These are phyloP conservation scores for Ochotona curzoniae DNA, from an alignment of 2,113 vertebrate species.

Conservation along the genomic window DNA sequence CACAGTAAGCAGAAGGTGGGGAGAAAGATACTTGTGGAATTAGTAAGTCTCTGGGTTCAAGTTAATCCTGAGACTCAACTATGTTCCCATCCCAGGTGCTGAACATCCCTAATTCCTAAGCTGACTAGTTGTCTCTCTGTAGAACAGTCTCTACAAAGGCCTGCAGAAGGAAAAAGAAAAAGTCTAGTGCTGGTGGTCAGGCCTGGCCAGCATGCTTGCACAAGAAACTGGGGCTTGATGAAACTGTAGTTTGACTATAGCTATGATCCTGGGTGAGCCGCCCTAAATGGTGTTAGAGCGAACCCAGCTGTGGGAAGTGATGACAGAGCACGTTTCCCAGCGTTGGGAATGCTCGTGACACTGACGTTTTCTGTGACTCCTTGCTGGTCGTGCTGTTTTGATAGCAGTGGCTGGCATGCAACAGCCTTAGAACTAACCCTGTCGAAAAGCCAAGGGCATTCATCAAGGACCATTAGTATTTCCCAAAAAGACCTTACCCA, in stretches of 20 bases:
- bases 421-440: not conserved
- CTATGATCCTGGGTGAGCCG: not conserved
- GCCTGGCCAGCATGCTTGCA: not conserved
- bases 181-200: not conserved
- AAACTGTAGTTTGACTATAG: not conserved
- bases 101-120: not conserved
- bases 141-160: not conserved
- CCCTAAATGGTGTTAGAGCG: not conserved
- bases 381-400: not conserved
- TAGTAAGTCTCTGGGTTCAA: not conserved
- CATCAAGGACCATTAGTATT: not conserved
- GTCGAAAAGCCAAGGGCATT: constrained; percentile 5
- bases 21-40: not conserved
- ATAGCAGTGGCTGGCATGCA: not conserved
- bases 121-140: not conserved
- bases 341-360: not conserved
- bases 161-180: not conserved
- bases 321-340: not conserved
- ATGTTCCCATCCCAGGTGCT: not conserved
- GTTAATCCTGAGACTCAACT: not conserved
- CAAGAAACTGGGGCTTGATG: not conserved
- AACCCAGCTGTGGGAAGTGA: not conserved
- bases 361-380: not conserved
- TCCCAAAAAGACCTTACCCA: constrained; percentile 3
- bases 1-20: not conserved